Base-by-base conservation (phyloP, 2,888 invertebrate species). In the Deilephila porcellus region DNA sequence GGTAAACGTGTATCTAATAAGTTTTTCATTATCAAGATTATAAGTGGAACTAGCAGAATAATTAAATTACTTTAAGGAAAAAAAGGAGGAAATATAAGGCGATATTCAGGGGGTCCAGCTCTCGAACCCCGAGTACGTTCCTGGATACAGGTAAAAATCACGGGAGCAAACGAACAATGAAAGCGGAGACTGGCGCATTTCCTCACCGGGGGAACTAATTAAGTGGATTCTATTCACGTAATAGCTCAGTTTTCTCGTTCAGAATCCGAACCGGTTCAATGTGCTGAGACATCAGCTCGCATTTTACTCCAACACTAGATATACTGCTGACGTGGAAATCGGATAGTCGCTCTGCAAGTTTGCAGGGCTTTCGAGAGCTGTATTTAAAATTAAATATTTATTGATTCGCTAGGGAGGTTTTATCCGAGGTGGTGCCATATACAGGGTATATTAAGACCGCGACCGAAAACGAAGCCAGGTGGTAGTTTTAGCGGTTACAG, bases 181-280 rank as follows among this genome's bases (percentile, higher is more conserved):
- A 72, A 75, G 79, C 81, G 83, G 83, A 85, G 85, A 82, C 81
- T 75, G 82, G 84, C 81, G 87, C 84, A 84, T 85, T 85, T 85
- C 83, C 86, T 84, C 80, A 77, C 75, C 83, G 80, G 77, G 75
- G 81, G 84, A 86, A 84, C 88, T 90, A 90, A 90, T 90, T 90
- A 90, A 87, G 86, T 84, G 82, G 83, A 86, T 85, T 85, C 88
- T 82, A 85, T 85, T 85, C 86, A 86, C 81, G 81, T 83, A 83
- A 82, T 84, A 79, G 83, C 82, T 82, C 78, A 79, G 76, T 75
- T 74, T 73, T 72, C 60, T 72, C 37, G 25, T 72, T 72, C 11
- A n/a, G 7, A 71, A 37, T 67, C 59, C 37, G 34, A 73, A 62
- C 60, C 1, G 56, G 37, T 71, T 71, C 71, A 67, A 67, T 52